Conservation (phyloP, 1,140 invertebrate species). For the Zophobas morio region DNA sequence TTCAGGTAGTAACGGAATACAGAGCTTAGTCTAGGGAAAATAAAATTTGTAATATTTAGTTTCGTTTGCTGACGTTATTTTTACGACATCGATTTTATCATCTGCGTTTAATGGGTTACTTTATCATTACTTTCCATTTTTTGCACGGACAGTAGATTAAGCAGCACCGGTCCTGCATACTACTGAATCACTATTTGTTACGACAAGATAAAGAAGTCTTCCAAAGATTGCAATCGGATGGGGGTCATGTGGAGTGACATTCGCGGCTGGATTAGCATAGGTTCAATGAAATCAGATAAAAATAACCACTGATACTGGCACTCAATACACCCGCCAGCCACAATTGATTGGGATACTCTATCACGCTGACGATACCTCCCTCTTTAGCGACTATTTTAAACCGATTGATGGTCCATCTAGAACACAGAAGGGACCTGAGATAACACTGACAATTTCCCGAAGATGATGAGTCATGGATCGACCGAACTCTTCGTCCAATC, state of each 20-base stretch:
- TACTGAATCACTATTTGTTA: conserved; percentile 6
- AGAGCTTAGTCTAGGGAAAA: too few relatives aligned
- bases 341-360: conserved; percentile 34
- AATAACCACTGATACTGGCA: conserved; percentile 36
- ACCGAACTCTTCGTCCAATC: conserved; percentile 23
- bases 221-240: conserved; percentile 2
- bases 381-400: conserved; percentile 17
- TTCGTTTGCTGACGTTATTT: too few relatives aligned
- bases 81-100: too few relatives aligned
- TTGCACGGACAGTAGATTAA: too few relatives aligned
- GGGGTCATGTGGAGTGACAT: background rate
- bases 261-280: conserved; percentile 41
- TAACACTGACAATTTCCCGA: conserved; percentile 15
- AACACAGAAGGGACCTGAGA: conserved; percentile 1
- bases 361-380: conserved; percentile 25
- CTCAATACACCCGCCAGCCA: background rate
- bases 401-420: conserved; percentile 17
- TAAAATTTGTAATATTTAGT: too few relatives aligned
- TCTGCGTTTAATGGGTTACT: too few relatives aligned
- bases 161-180: background rate
- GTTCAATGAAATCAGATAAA: conserved; percentile 43
- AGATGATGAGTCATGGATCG: conserved; percentile 25
- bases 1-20: too few relatives aligned
- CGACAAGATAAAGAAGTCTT: conserved; percentile 12
- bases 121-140: too few relatives aligned